Percentiles rank a stretch among this genome's conserved stretches.
Evolutionary conservation across 2,113 vertebrate species (phyloP).

Genomic region (Eubucco bourcierii): DNA sequence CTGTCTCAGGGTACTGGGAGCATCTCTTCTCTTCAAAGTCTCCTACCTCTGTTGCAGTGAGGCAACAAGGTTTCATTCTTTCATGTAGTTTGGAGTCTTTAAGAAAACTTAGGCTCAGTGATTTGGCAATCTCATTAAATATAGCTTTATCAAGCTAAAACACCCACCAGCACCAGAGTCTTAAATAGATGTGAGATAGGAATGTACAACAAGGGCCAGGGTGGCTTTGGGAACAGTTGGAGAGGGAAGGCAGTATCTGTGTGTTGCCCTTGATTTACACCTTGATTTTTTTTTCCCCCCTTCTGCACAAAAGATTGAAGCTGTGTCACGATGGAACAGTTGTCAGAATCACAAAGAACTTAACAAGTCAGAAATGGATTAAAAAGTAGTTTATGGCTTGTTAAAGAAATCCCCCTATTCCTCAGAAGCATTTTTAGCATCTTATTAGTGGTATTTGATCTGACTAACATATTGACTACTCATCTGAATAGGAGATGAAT

Average conservation of each 20-base stretch:
- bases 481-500: conserved; percentile 73
- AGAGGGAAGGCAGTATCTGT: background rate
- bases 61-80: background rate
- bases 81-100: background rate
- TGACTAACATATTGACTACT: conserved; percentile 76
- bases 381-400: conserved; percentile 77
- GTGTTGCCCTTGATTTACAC: conserved; percentile 54
- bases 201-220: background rate
- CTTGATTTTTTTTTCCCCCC: conserved; percentile 37
- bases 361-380: conserved; percentile 79
- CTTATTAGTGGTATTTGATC: conserved; percentile 77
- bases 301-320: conserved; percentile 62
- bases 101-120: background rate
- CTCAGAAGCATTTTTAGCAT: conserved; percentile 76
- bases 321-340: conserved; percentile 57
- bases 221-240: background rate
- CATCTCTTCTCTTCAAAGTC: background rate
- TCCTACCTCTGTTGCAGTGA: background rate
- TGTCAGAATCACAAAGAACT: conserved; percentile 66
- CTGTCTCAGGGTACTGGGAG: background rate
- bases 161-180: background rate
- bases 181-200: background rate
- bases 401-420: conserved; percentile 74
- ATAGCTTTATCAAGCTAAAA: background rate
- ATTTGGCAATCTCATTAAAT: background rate